phyloP scores from a whole-genome alignment of 2,888 invertebrate genomes.

The Synanthedon tipuliformis region DNA sequence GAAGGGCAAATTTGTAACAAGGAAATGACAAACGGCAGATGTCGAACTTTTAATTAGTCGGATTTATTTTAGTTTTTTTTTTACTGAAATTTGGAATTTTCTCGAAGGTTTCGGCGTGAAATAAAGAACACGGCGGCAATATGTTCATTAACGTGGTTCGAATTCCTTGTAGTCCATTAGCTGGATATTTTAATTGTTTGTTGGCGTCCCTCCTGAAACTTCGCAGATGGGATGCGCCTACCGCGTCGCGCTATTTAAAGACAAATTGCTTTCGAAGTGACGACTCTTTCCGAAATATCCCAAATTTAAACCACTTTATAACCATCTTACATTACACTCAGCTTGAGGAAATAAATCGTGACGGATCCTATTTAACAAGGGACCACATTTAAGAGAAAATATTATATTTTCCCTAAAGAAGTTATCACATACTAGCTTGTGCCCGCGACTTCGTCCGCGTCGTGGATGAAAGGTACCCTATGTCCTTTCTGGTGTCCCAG shows the following conservation, averaged over 20 bases:
- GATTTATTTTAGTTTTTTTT: slow-evolving; percentile 16
- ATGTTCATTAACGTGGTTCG: slow-evolving; percentile 63
- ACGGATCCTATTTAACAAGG: background rate
- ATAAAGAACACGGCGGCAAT: slow-evolving; percentile 35
- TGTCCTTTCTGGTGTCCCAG: no score
- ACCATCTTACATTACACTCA: background rate
- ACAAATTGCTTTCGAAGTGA: slow-evolving; percentile 60
- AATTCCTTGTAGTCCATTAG: slow-evolving; percentile 64
- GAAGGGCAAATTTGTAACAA: slow-evolving; percentile 10
- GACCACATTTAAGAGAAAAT: no score
- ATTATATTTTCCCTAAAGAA: no score
- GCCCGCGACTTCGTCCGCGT: no score
- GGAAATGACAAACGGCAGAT: slow-evolving; percentile 24
- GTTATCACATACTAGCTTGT: no score
- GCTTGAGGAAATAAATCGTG: background rate
- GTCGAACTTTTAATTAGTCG: slow-evolving; percentile 38
- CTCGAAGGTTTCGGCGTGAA: background rate
- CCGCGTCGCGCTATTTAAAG: slow-evolving; percentile 58
- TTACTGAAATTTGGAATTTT: slow-evolving; percentile 13
- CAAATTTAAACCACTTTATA: slow-evolving; percentile 9
- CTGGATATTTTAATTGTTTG: slow-evolving; percentile 67
- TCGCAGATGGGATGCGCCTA: slow-evolving; percentile 57
- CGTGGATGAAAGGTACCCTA: no score
- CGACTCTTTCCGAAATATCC: slow-evolving; percentile 36
- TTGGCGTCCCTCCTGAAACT: slow-evolving; percentile 44